A percentile compares a stretch with the other conserved stretches of the same genome.
Evolutionary conservation across 2,888 invertebrate species (phyloP).

Genomic region (Platycnemis pennipes): DNA sequence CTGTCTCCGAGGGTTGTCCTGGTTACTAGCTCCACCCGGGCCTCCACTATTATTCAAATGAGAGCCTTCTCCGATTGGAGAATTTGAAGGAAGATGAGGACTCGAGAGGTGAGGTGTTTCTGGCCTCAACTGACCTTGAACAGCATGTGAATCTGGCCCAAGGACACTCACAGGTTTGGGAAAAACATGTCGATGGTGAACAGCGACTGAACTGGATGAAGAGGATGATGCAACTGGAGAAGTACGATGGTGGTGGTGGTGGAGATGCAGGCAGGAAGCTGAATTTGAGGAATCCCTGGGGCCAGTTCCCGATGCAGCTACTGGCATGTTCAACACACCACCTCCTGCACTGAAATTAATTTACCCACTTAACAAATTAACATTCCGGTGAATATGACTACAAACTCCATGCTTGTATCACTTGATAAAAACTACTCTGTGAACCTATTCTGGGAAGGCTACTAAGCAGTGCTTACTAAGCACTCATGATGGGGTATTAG

Average conservation of each 20-base stretch:
- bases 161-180: constrained; percentile 64
- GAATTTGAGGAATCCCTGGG: constrained; percentile 59
- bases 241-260: constrained; percentile 52
- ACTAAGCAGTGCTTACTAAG: too few species aligned
- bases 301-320: constrained; percentile 50
- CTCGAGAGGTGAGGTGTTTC: constrained; percentile 48
- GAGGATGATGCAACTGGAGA: constrained; percentile 58
- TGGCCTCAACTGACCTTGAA: constrained; percentile 59
- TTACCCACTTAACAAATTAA: background rate
- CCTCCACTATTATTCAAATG: constrained; percentile 44
- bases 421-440: too few species aligned
- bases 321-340: constrained; percentile 62
- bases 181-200: constrained; percentile 62
- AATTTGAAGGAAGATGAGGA: constrained; percentile 47
- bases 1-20: constrained; percentile 75
- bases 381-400: too few species aligned
- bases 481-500: too few species aligned
- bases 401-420: too few species aligned
- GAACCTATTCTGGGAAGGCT: too few species aligned
- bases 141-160: constrained; percentile 53
- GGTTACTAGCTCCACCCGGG: constrained; percentile 34
- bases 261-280: constrained; percentile 60
- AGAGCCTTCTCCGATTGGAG: constrained; percentile 40
- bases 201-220: constrained; percentile 41
- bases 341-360: constrained; percentile 40